Evolutionary conservation across 2,797 vertebrate genomes (phyloP).

Genomic region (Esox masquinongy): DNA sequence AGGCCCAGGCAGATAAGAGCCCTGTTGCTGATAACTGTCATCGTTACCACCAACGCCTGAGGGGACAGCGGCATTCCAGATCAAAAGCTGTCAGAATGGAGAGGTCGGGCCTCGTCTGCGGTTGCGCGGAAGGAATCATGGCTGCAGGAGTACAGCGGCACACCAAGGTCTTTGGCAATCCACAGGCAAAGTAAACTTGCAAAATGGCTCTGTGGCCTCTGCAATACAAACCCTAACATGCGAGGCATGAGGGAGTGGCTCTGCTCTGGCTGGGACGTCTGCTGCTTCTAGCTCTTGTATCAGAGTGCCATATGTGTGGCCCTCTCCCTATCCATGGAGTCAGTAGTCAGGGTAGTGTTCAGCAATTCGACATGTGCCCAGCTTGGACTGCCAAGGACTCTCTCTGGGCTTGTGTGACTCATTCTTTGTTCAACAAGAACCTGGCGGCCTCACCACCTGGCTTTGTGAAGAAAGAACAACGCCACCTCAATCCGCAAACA

Average conservation of each 20-base stretch:
- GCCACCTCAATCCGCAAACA: conserved; percentile 46
- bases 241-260: conserved; percentile 8
- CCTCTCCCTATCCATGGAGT: conserved; percentile 18
- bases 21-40: conserved; percentile 15
- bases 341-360: conserved; percentile 33
- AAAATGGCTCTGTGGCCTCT: neutral
- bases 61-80: neutral
- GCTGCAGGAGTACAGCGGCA: neutral
- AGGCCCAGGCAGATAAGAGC: conserved; percentile 34
- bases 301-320: conserved; percentile 64
- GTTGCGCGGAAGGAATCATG: neutral
- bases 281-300: conserved; percentile 51
- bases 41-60: conserved; percentile 14
- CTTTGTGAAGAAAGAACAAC: conserved; percentile 31
- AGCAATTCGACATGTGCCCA: conserved; percentile 52
- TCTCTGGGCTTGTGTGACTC: conserved; percentile 39
- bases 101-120: neutral
- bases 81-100: neutral
- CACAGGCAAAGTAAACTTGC: neutral
- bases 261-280: conserved; percentile 42
- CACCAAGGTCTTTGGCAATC: neutral
- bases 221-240: conserved; percentile 22
- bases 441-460: conserved; percentile 38
- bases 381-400: conserved; percentile 49
- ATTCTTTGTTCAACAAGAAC: conserved; percentile 57